phyloP scores from a whole-genome alignment of 92 coral and sea anemone genomes.

The Phenganax subtilis region DNA sequence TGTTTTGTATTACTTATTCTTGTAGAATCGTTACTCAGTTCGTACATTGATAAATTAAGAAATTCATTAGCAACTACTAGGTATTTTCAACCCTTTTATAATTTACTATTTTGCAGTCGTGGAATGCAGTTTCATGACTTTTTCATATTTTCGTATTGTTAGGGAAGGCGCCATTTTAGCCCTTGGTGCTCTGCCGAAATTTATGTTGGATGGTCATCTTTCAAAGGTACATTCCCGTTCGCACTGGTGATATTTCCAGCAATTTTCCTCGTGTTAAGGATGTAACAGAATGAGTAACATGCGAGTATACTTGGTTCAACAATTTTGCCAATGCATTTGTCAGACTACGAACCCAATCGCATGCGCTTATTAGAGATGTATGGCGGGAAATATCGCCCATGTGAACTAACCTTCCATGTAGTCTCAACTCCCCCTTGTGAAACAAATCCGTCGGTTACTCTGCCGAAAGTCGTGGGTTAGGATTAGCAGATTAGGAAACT shows the following conservation, averaged over 20 bases:
- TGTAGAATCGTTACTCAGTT: conserved; percentile 58
- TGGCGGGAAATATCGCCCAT: no score
- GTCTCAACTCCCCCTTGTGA: no score
- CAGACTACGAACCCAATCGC: no score
- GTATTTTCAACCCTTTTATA: conserved; percentile 33
- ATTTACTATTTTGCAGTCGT: neutral
- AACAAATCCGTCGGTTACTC: no score
- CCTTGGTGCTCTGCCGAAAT: conserved; percentile 72
- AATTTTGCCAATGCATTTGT: neutral
- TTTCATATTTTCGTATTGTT: conserved; percentile 7
- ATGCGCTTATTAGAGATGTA: no score
- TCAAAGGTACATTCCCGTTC: conserved; percentile 47
- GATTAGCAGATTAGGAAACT: no score
- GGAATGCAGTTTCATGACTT: neutral
- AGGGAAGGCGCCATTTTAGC: conserved; percentile 88
- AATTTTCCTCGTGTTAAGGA: neutral
- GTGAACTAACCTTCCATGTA: no score
- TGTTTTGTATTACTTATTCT: neutral
- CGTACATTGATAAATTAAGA: conserved; percentile 56
- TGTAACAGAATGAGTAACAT: neutral
- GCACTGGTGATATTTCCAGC: neutral
- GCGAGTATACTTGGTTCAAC: neutral
- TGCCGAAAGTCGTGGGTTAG: no score
- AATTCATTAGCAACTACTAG: conserved; percentile 63
- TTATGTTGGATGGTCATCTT: conserved; percentile 59